Evolutionary conservation across 2,113 vertebrate genomes (phyloP).

Genomic region (Sus scrofa): T2T-Sscrofa CM000826.6:153308501-153309000

Average conservation of each 20-base stretch:
- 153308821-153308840: accelerated
- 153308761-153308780: background rate
- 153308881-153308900: accelerated
- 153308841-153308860: accelerated
- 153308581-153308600: background rate
- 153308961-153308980: background rate
- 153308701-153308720: constrained; percentile 14
- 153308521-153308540: background rate
- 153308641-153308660: background rate
- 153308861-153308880: accelerated
- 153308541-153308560: background rate
- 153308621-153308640: background rate
- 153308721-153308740: background rate
- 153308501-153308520: background rate
- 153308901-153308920: accelerated
- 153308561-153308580: background rate
- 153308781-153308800: background rate
- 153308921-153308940: too few relatives aligned
- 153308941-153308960: background rate
- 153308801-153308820: background rate
- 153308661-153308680: background rate
- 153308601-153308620: background rate
- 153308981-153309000: background rate
- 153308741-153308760: accelerated
- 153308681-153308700: background rate